Evolutionary conservation across 2,113 vertebrate species (phyloP), one percentile per base, ranked within the genome.

Genomic region (Bagarius yarrelli): DNA sequence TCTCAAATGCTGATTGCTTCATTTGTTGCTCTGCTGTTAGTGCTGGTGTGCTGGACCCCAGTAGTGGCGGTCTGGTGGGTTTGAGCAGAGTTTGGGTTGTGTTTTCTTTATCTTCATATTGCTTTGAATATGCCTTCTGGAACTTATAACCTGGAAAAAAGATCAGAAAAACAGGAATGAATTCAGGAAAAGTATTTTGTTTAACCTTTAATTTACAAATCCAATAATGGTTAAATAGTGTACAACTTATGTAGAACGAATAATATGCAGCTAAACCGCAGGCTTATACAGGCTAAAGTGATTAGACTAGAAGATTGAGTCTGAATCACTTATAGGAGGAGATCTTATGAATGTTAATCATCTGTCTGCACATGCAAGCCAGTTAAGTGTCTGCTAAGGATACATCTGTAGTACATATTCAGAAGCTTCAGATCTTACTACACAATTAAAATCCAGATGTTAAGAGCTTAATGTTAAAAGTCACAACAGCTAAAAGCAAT

Each of bases 1-100:
- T 91, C 76, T 94, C 92, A 47, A 94, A 93, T 0, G 90, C 86
- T 0, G 92, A 86, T 84, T 89, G 89, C 64, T 3, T 91, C 80
- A 71, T 83, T 19, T 87, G 86, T 82, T 90, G 90, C 4, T 85
- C 87, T 50, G 87, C 79, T 0, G 81, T 89, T 78, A 90, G 56
- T 34, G 30, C 47, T 1, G 91, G 89, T 57, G 84, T 59, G 56
- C 60, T 85, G 5, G 36, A 52, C 75, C 79, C 73, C 30, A 66
- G 1, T 0, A 69, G 12, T 44, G 8, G 2, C 13, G 80, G 25
- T 21, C 69, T 84, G 19, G 56, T 8, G 25, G 56, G 16, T 73
- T 44, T 88, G 23, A 87, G 83, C 40, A 19, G 63, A 32, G 81
- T 80, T 5, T 32, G 71, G 15, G 76, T 73, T 30, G 85, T 87